Percentiles rank a stretch among this genome's conserved stretches.
These are phyloP conservation scores for Xestia xanthographa DNA, from an alignment of 2,888 invertebrate genomes.

Conservation along the genomic window DNA sequence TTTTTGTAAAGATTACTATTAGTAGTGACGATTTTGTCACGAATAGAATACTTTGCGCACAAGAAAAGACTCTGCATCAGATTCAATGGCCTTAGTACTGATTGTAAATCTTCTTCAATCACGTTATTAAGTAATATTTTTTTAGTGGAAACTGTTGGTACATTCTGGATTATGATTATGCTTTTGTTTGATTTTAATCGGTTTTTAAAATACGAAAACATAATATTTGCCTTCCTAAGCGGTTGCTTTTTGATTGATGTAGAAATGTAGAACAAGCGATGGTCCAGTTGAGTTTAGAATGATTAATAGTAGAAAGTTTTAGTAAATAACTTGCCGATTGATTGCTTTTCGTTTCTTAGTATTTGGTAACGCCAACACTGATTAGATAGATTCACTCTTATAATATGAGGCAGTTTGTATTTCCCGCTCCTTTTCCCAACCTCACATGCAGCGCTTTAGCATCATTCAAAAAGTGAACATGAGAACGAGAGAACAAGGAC, in stretches of 20 bases:
- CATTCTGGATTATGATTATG: too few species aligned
- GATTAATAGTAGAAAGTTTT: neutral
- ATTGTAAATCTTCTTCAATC: slow-evolving; percentile 30
- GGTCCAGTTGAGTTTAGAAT: neutral
- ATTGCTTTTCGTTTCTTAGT: neutral
- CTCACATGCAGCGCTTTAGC: too few species aligned
- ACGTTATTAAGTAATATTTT: slow-evolving; percentile 6
- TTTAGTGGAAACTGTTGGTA: neutral
- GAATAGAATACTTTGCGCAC: slow-evolving; percentile 25
- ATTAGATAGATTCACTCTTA: too few species aligned
- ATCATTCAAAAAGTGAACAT: too few species aligned
- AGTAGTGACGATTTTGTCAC: slow-evolving; percentile 13
- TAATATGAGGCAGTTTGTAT: too few species aligned
- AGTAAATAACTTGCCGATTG: neutral
- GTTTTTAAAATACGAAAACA: neutral
- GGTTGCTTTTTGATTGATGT: neutral
- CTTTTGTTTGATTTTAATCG: too few species aligned
- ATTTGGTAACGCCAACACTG: too few species aligned
- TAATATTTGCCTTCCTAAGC: neutral
- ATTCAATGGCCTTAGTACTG: slow-evolving; percentile 31
- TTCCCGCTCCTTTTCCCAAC: too few species aligned
- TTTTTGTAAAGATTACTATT: slow-evolving; percentile 26
- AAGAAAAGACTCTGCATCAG: slow-evolving; percentile 35
- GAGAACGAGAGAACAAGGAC: too few species aligned
- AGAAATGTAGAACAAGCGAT: neutral